A percentile compares a stretch with the other conserved stretches of the same genome.
phyloP scores from a whole-genome alignment of 1,140 invertebrate species.

The Nasonia giraulti region DNA sequence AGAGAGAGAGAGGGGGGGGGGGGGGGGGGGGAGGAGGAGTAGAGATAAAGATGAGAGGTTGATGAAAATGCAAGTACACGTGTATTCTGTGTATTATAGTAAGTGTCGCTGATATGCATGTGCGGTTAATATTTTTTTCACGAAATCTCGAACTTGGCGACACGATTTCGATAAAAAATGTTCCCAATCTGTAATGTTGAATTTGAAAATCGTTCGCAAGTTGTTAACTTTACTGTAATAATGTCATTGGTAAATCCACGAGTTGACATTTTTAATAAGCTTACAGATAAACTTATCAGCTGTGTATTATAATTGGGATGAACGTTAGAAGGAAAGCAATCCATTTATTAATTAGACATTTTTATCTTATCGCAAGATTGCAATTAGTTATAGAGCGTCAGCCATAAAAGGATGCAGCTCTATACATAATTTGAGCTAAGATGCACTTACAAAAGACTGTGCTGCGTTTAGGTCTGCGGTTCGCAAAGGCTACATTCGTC shows the following conservation, averaged over 20 bases:
- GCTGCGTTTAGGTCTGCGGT: too few species aligned
- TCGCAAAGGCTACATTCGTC: too few species aligned
- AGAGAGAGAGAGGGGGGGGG: too few species aligned
- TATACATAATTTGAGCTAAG: neutral
- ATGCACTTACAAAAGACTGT: too few species aligned
- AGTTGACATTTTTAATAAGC: neutral
- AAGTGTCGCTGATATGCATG: neutral
- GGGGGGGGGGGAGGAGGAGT: too few species aligned
- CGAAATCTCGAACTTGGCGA: too few species aligned
- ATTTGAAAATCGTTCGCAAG: too few species aligned
- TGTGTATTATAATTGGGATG: neutral
- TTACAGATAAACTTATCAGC: too few species aligned
- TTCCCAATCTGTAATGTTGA: too few species aligned
- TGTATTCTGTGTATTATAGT: neutral
- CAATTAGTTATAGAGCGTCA: neutral
- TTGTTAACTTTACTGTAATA: too few species aligned
- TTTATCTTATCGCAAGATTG: neutral
- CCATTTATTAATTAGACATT: neutral
- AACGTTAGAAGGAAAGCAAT: neutral
- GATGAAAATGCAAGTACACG: neutral
- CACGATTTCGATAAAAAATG: too few species aligned
- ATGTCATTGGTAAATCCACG: neutral
- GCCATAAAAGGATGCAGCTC: neutral
- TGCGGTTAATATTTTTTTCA: too few species aligned
- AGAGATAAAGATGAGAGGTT: neutral